phyloP scores from a whole-genome alignment of 2,797 vertebrate species.

The Crocodylus rhombifer region DNA sequence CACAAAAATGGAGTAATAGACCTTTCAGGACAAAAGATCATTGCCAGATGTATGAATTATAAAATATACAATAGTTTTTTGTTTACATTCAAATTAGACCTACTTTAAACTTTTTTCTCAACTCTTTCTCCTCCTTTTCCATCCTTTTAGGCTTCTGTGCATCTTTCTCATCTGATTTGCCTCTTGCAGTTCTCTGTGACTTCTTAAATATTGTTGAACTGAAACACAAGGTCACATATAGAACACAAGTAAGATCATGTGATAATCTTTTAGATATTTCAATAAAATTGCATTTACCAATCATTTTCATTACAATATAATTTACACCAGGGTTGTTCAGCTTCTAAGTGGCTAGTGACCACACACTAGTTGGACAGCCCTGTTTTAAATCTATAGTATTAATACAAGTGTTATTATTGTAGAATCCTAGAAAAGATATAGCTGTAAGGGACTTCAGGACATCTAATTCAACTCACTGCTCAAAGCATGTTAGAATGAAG shows the following conservation, averaged over 20 bases:
- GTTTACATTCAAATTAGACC: constrained; percentile 33
- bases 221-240: constrained; percentile 26
- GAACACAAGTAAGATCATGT: not conserved
- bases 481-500: too few relatives aligned
- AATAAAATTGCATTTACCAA: not conserved
- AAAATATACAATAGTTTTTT: not conserved
- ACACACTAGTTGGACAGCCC: too few relatives aligned
- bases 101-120: constrained; percentile 96
- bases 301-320: not conserved
- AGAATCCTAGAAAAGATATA: too few relatives aligned
- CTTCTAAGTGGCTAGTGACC: too few relatives aligned
- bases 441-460: too few relatives aligned
- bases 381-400: too few relatives aligned
- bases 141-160: constrained; percentile 88
- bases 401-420: too few relatives aligned
- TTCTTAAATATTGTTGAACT: constrained; percentile 62
- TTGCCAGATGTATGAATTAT: not conserved
- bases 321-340: too few relatives aligned
- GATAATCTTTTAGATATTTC: not conserved
- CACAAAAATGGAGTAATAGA: not conserved
- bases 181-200: constrained; percentile 43
- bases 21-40: not conserved
- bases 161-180: constrained; percentile 81
- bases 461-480: too few relatives aligned
- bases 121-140: constrained; percentile 94